Evolutionary conservation across 2,888 invertebrate genomes (phyloP).

Genomic region (Apamea sordens): DNA sequence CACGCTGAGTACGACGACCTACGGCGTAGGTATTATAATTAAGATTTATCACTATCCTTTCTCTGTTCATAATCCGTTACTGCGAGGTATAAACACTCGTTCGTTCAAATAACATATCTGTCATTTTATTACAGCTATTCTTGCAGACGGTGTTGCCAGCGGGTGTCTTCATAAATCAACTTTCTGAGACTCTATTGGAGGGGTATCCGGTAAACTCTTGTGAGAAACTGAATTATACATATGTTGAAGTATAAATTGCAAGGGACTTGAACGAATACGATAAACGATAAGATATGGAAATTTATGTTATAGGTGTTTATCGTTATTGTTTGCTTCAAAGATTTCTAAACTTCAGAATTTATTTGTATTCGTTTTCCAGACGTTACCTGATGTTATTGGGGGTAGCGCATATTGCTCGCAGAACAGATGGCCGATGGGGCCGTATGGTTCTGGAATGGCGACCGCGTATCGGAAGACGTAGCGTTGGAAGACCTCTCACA

Average conservation of each 20-base stretch:
- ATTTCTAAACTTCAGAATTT: background rate
- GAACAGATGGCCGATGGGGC: background rate
- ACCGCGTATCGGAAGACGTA: background rate
- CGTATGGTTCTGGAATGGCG: background rate
- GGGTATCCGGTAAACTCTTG: slow-evolving; percentile 32
- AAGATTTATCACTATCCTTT: slow-evolving; percentile 53
- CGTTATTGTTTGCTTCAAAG: background rate
- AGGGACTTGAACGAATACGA: slow-evolving; percentile 10
- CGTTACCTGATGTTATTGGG: background rate
- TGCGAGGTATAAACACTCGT: slow-evolving; percentile 33
- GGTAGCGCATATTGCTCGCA: background rate
- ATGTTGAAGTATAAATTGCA: slow-evolving; percentile 33
- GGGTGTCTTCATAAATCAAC: slow-evolving; percentile 57
- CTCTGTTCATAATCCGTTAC: slow-evolving; percentile 40
- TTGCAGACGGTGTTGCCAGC: slow-evolving; percentile 37
- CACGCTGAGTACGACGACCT: slow-evolving; percentile 7
- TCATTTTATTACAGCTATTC: slow-evolving; percentile 48
- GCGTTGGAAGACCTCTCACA: background rate
- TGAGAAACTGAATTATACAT: slow-evolving; percentile 43
- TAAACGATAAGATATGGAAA: slow-evolving; percentile 16
- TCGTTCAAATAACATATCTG: slow-evolving; percentile 55
- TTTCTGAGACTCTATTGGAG: slow-evolving; percentile 37
- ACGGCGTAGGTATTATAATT: slow-evolving; percentile 43
- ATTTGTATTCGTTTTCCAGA: background rate
- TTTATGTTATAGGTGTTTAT: background rate